Conservation (phyloP, 2,113 vertebrate genomes). For the Myotis yumanensis region DNA sequence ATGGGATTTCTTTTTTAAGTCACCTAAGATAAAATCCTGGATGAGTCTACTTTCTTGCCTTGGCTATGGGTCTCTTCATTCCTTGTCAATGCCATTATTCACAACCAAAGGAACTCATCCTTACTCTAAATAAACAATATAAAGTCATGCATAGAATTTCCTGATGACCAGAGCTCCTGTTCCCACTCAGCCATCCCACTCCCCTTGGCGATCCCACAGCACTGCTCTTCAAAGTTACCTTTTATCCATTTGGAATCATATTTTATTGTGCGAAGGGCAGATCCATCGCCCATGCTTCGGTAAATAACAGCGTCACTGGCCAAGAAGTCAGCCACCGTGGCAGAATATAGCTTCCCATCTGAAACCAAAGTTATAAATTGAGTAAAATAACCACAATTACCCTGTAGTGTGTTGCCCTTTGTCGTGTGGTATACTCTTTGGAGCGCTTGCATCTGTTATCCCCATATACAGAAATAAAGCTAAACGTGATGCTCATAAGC, state of each 20-base stretch:
- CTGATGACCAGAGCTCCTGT: not conserved
- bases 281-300: constrained; percentile 98
- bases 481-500: not conserved
- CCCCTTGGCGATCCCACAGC: not conserved
- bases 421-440: not conserved
- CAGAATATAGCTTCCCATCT: constrained; percentile 98
- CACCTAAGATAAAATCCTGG: not conserved
- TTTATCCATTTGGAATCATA: constrained; percentile 99
- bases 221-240: constrained; percentile 85
- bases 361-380: constrained; percentile 70
- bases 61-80: not conserved
- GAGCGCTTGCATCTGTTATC: not conserved
- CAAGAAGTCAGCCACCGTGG: constrained; percentile 98
- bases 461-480: not conserved
- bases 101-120: not conserved
- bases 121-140: not conserved
- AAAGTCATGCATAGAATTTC: not conserved
- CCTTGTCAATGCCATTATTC: not conserved
- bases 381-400: constrained; percentile 39
- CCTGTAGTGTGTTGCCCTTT: not conserved
- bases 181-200: not conserved
- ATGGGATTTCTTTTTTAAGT: not conserved
- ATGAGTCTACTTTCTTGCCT: not conserved
- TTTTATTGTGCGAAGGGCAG: constrained; percentile 97
- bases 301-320: constrained; percentile 99